Evolutionary conservation across 1,140 invertebrate genomes (phyloP).

Genomic region (Formica selysi): DNA sequence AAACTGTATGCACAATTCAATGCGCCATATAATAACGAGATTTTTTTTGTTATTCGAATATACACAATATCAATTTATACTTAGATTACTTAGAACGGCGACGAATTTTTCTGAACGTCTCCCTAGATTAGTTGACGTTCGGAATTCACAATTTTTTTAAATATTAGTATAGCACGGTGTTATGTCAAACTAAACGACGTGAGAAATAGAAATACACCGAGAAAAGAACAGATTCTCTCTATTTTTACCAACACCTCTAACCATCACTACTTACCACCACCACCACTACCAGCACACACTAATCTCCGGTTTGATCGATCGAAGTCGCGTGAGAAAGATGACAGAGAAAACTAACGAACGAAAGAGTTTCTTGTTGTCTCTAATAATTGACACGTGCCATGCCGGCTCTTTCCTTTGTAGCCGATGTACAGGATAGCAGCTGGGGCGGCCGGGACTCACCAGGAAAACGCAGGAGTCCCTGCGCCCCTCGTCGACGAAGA

Average conservation of each 20-base stretch:
- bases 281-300: slow-evolving; percentile 63
- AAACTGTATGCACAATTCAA: not conserved
- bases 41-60: not conserved
- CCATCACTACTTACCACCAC: slow-evolving; percentile 20
- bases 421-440: slow-evolving; percentile 83
- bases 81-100: not conserved
- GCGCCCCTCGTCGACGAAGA: slow-evolving; percentile 73
- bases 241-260: slow-evolving; percentile 27
- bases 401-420: slow-evolving; percentile 84
- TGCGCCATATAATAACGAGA: not conserved
- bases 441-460: slow-evolving; percentile 84
- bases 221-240: slow-evolving; percentile 44
- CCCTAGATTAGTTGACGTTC: not conserved
- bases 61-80: not conserved
- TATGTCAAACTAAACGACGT: not conserved
- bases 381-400: slow-evolving; percentile 81
- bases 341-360: slow-evolving; percentile 46
- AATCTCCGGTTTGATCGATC: slow-evolving; percentile 41
- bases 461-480: slow-evolving; percentile 79
- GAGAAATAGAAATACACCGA: slow-evolving; percentile 45
- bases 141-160: not conserved
- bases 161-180: slow-evolving; percentile 11
- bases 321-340: slow-evolving; percentile 47
- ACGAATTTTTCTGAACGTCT: not conserved
- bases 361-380: slow-evolving; percentile 56